A percentile compares a stretch with the other conserved stretches of the same genome.
Evolutionary conservation across 1,140 invertebrate genomes (phyloP).

Genomic region (Cyclargus thomasi): DNA sequence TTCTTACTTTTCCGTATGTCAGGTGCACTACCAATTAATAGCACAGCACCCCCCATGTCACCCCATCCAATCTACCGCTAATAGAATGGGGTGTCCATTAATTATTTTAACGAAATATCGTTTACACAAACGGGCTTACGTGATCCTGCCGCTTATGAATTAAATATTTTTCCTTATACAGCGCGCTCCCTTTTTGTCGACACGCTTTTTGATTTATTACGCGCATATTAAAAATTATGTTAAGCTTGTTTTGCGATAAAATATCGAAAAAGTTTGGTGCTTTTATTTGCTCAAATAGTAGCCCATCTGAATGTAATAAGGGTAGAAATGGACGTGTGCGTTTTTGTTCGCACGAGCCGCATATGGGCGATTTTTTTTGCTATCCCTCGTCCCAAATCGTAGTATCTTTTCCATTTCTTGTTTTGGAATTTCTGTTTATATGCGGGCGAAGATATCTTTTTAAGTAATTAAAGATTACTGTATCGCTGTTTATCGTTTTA

Average conservation of each 20-base stretch:
- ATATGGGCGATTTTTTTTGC: not conserved
- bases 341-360: not conserved
- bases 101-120: constrained; percentile 41
- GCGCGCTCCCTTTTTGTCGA: constrained; percentile 19
- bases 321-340: not conserved
- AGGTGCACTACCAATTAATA: constrained; percentile 27
- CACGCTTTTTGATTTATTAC: not conserved
- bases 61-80: constrained; percentile 26
- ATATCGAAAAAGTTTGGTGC: not conserved
- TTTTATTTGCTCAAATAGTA: not conserved
- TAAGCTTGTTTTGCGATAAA: not conserved
- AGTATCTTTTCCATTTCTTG: too few relatives aligned
- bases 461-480: not conserved
- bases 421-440: not conserved
- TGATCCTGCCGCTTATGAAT: constrained; percentile 24
- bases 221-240: not conserved
- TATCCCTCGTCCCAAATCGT: not conserved
- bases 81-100: constrained; percentile 38
- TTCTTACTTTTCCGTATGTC: constrained; percentile 13
- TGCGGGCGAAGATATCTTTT: not conserved
- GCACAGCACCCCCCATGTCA: constrained; percentile 4
- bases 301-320: not conserved
- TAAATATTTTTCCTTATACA: constrained; percentile 29
- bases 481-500: not conserved
- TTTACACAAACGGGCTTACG: constrained; percentile 34